Base-by-base conservation (phyloP, 2,797 vertebrate genomes). In the Spinus olivaceus region DNA sequence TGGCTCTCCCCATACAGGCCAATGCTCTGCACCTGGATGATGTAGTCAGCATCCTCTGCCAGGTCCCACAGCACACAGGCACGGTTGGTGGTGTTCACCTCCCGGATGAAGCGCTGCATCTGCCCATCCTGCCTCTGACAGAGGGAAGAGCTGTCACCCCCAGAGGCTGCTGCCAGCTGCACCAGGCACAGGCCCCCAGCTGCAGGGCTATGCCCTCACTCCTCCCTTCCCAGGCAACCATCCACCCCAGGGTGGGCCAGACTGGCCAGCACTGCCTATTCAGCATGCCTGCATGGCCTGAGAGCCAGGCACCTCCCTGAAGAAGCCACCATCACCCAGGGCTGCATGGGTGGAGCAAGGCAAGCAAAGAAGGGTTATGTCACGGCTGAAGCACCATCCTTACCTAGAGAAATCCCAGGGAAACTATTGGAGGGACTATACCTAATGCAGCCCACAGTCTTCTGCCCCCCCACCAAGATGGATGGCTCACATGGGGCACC, bases 31-130 rank as follows among this genome's bases (percentile, higher is more conserved):
- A 99, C 99, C 97, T 99, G 99, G 93, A 99, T 98, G 25, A 99
- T 98, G 96, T 99, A 99, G 96, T 99, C 98, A 0, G 99, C 99
- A 79, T 99, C 99, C 89, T 99, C 99, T 8, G 99, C 99, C 96
- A 99, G 97, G 95, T 99, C 99, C 99, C 99, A 99, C 27, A 99
- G 99, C 77, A 99, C 99, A 20, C 99, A 99, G 60, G 99, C 98
- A 27, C 98, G 98, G 69, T 99, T 99, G 88, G 99, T 99, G 88
- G 99, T 99, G 97, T 99, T 99, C 92, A 99, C 99, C 96, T 99
- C 99, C 25, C 99, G 98, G 97, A 99, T 99, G 95, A 99, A 99
- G 66, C 99, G 98, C 97, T 99, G 99, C 98, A 98, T 99, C 71
- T 99, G 99, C 37, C 99, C 98, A 0, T 99, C 99, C 90, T 99